Conservation (phyloP, 2,888 invertebrate genomes). For the Microctonus brassicae region DNA sequence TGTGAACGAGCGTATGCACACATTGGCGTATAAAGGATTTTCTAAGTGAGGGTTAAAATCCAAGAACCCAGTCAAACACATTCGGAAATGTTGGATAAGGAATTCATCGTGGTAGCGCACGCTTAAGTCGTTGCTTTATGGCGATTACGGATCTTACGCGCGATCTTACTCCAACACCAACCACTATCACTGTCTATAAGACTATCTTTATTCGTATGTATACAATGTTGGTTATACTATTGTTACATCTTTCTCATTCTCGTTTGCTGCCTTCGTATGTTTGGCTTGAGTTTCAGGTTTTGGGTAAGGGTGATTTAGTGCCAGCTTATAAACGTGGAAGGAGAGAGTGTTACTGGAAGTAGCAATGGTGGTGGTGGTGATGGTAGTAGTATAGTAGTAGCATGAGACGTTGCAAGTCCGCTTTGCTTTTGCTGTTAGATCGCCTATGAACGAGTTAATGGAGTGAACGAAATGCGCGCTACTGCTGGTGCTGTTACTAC, state of each 20-base stretch:
- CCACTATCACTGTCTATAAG: neutral
- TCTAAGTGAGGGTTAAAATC: neutral
- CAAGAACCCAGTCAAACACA: conserved; percentile 45
- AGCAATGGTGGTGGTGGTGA: neutral
- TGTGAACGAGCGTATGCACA: conserved; percentile 2
- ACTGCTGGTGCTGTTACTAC: conserved; percentile 25
- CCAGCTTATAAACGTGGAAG: too few relatives aligned
- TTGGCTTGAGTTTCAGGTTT: conserved; percentile 65
- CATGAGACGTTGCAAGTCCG: conserved; percentile 56
- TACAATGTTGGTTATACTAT: neutral
- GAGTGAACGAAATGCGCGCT: conserved; percentile 52
- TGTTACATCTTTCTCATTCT: conserved; percentile 18
- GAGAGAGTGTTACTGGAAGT: too few relatives aligned
- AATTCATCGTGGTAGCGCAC: conserved; percentile 44
- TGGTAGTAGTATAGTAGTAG: conserved; percentile 29
- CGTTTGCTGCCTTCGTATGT: conserved; percentile 56
- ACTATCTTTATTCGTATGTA: neutral
- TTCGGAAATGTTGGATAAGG: conserved; percentile 45
- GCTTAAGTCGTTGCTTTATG: conserved; percentile 66
- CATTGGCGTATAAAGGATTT: conserved; percentile 23
- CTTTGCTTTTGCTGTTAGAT: conserved; percentile 44
- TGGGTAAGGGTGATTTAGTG: conserved; percentile 57
- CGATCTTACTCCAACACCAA: conserved; percentile 53
- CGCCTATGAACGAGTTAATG: conserved; percentile 68
- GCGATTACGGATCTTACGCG: conserved; percentile 60